Evolutionary conservation across 2,888 invertebrate genomes (phyloP).

Genomic region (Nomada lathburiana): DNA sequence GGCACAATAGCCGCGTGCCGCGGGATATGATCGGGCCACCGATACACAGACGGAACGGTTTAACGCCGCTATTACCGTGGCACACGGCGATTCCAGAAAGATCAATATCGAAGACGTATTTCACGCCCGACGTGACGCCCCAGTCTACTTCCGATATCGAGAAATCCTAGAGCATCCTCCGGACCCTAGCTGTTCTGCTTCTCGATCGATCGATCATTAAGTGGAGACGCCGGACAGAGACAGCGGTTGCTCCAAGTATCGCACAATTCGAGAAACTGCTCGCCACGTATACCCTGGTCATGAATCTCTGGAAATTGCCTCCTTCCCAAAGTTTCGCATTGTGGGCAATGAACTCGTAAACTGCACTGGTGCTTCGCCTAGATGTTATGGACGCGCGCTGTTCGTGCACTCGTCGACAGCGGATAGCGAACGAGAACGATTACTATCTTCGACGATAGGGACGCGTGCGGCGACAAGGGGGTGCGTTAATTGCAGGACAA

Average conservation of each 20-base stretch:
- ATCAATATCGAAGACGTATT: constrained; percentile 30
- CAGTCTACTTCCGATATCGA: constrained; percentile 16
- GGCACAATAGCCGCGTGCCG: constrained; percentile 60
- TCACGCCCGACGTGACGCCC: constrained; percentile 13
- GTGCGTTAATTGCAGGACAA: constrained; percentile 58
- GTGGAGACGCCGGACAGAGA: neutral
- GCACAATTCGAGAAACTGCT: no score
- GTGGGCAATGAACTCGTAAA: neutral
- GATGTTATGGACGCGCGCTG: neutral
- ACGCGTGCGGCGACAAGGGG: neutral
- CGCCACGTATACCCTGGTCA: no score
- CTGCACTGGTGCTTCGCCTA: neutral
- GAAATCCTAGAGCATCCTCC: constrained; percentile 14
- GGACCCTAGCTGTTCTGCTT: neutral
- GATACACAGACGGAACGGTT: constrained; percentile 34
- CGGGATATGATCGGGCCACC: constrained; percentile 54
- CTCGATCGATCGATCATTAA: neutral
- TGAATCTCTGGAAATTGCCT: no score
- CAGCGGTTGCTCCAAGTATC: no score
- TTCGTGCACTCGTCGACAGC: neutral
- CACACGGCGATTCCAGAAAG: constrained; percentile 25
- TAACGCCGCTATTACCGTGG: constrained; percentile 41
- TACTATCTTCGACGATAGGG: constrained; percentile 26
- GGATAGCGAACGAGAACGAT: constrained; percentile 36
- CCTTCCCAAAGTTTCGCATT: no score